Evolutionary conservation across 1,140 invertebrate species (phyloP).

Genomic region (Leptonema lineaticorne): DNA sequence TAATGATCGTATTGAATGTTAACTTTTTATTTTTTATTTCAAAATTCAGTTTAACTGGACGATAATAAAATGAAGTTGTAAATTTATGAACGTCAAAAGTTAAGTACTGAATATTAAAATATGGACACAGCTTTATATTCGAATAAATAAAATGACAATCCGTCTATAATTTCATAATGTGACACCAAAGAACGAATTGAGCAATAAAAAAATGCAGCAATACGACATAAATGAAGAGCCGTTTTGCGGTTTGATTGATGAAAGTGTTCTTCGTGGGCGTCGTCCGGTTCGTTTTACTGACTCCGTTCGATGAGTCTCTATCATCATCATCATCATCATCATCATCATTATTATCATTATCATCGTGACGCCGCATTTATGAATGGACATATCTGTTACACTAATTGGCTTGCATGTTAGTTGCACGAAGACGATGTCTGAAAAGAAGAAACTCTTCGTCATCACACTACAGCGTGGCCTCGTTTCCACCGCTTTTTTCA

Average conservation of each 20-base stretch:
- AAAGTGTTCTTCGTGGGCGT: slow-evolving; percentile 12
- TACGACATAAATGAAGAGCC: not conserved
- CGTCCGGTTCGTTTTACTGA: too few species aligned
- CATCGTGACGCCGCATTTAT: too few species aligned
- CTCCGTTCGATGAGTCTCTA: not conserved
- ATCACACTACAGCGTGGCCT: not conserved
- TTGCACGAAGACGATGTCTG: not conserved
- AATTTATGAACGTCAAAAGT: too few species aligned
- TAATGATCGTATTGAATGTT: too few species aligned
- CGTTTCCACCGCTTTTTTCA: not conserved
- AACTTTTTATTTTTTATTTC: too few species aligned
- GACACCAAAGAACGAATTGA: not conserved
- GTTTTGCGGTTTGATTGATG: slow-evolving; percentile 22
- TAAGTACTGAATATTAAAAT: too few species aligned
- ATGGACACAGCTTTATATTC: too few species aligned
- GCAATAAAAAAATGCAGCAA: not conserved
- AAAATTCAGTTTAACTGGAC: too few species aligned
- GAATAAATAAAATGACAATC: not conserved
- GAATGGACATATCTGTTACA: slow-evolving; percentile 19
- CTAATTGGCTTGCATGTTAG: not conserved
- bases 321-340: too few species aligned
- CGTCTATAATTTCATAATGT: not conserved
- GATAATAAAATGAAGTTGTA: too few species aligned
- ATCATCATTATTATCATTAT: not conserved
- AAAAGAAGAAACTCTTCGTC: not conserved